Evolutionary conservation across 2,797 vertebrate species (phyloP).

Genomic region (Labeo calbasu): DNA sequence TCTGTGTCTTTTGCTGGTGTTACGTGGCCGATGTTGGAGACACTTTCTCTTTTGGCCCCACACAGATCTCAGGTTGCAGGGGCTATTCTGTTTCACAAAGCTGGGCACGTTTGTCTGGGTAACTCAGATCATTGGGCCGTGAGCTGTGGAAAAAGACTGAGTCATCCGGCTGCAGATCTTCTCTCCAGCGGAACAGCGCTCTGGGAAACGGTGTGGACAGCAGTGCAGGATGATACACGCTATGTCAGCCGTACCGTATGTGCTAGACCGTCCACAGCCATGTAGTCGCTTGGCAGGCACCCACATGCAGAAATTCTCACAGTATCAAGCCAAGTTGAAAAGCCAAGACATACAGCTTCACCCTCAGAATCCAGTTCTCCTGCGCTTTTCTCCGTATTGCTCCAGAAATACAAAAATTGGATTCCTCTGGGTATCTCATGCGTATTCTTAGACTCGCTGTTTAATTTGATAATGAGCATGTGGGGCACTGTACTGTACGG

Average conservation of each 20-base stretch:
- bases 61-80: constrained; percentile 26
- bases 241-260: constrained; percentile 37
- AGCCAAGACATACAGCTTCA: constrained; percentile 42
- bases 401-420: constrained; percentile 40
- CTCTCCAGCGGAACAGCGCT: constrained; percentile 32
- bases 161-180: constrained; percentile 42
- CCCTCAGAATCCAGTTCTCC: constrained; percentile 6
- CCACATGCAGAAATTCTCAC: constrained; percentile 34
- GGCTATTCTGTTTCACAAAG: constrained; percentile 38
- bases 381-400: not conserved
- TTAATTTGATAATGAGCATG: constrained; percentile 59
- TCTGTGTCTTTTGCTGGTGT: constrained; percentile 20
- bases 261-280: constrained; percentile 37
- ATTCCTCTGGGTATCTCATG: constrained; percentile 36
- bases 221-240: constrained; percentile 26
- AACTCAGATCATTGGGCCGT: constrained; percentile 39
- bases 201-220: constrained; percentile 22
- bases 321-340: constrained; percentile 24
- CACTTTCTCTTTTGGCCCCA: constrained; percentile 30
- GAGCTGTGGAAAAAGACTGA: constrained; percentile 57
- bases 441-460: constrained; percentile 49
- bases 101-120: constrained; percentile 35
- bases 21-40: constrained; percentile 45
- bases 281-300: constrained; percentile 38
- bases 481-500: constrained; percentile 23